A percentile compares a stretch with the other conserved stretches of the same genome.
Conservation (phyloP, 2,113 vertebrate species). For the Haliaeetus leucogaster region DNA sequence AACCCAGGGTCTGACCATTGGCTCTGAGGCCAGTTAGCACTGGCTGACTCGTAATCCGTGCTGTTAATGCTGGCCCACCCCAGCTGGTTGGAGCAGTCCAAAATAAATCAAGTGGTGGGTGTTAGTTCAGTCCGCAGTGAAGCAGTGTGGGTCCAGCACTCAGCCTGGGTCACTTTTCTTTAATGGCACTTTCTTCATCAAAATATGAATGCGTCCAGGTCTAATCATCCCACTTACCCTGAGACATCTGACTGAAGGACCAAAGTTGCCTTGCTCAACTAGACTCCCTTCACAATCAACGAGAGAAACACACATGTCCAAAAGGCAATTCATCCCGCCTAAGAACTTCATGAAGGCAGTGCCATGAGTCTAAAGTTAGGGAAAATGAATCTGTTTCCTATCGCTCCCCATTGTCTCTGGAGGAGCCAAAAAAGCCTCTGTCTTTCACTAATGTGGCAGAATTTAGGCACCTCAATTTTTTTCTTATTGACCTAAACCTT, state of each 20-base stretch:
- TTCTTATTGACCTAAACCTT: neutral
- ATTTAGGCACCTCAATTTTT: neutral
- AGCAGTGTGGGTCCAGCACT: neutral
- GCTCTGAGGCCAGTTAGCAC: neutral
- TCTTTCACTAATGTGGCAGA: neutral
- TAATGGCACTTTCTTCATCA: neutral
- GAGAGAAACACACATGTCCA: neutral
- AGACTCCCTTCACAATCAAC: neutral
- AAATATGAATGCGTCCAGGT: neutral
- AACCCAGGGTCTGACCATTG: too few relatives aligned
- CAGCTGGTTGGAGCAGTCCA: neutral
- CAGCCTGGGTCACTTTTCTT: neutral
- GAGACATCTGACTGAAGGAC: neutral
- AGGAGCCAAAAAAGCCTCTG: neutral
- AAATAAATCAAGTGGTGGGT: neutral
- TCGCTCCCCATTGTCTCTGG: neutral
- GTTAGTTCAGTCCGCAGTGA: neutral
- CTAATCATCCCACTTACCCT: neutral
- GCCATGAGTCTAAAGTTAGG: neutral
- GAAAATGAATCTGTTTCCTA: neutral
- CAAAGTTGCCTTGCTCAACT: neutral
- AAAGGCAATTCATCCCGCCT: neutral
- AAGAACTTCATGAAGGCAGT: neutral
- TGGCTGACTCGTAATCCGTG: fast-evolving
- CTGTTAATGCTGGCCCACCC: neutral